These are phyloP conservation scores for Percopsis transmontana DNA, from an alignment of 2,113 vertebrate species.

Conservation along the genomic window DNA sequence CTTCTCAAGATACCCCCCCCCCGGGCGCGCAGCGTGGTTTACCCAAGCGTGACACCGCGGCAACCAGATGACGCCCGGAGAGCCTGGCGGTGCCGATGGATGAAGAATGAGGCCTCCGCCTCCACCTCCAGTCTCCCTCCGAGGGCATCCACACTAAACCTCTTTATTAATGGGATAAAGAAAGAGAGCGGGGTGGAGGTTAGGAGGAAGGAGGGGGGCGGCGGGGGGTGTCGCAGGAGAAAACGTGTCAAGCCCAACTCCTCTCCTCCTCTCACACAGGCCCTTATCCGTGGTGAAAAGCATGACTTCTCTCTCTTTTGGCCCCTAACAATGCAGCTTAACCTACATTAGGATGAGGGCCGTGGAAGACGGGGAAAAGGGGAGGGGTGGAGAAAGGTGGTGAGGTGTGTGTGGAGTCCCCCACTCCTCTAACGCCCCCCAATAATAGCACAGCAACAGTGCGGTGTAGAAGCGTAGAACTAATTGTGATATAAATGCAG, in stretches of 20 bases:
- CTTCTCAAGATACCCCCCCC: constrained; percentile 41
- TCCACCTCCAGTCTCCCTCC: neutral
- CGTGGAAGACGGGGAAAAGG: neutral
- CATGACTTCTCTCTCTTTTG: constrained; percentile 46
- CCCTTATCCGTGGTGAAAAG: constrained; percentile 66
- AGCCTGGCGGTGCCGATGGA: constrained; percentile 52
- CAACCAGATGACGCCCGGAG: constrained; percentile 51
- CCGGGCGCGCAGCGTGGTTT: constrained; percentile 48
- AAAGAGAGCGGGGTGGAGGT: neutral
- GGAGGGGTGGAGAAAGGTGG: neutral
- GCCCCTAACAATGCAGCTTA: constrained; percentile 47
- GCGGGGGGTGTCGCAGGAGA: neutral
- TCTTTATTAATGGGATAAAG: constrained; percentile 63
- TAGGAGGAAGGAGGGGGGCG: neutral
- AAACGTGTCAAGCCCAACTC: constrained; percentile 21
- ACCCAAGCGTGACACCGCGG: constrained; percentile 57
- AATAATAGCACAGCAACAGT: constrained; percentile 17
- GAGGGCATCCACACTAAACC: constrained; percentile 47
- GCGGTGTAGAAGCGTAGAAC: constrained; percentile 50
- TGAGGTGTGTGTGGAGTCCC: no score
- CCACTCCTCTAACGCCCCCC: neutral
- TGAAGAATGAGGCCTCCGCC: constrained; percentile 38
- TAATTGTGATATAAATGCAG: constrained; percentile 60
- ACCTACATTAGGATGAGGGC: constrained; percentile 19
- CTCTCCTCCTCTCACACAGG: constrained; percentile 34